A percentile compares a stretch with the other conserved stretches of the same genome.
Evolutionary conservation across 2,888 invertebrate species (phyloP).

Genomic region (Thymelicus acteon): DNA sequence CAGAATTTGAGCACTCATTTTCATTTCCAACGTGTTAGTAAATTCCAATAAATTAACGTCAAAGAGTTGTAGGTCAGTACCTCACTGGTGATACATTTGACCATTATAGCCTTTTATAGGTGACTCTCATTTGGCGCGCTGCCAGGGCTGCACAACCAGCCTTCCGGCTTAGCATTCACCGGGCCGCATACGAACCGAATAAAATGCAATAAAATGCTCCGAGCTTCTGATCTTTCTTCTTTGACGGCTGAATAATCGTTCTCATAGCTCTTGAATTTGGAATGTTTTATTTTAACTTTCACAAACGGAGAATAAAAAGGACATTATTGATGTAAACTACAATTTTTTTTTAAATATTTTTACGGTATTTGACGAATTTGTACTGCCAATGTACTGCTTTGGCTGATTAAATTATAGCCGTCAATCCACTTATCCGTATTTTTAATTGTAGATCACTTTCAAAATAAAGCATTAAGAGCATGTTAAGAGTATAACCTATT

Average conservation of each 20-base stretch:
- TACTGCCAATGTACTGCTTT: no score
- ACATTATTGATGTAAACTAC: not conserved
- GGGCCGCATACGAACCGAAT: slow-evolving; percentile 13
- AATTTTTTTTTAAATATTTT: no score
- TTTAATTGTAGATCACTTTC: no score
- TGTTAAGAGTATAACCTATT: no score
- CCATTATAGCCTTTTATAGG: slow-evolving; percentile 55
- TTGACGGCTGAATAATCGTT: slow-evolving; percentile 18
- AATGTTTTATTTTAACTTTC: not conserved
- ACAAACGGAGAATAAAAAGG: not conserved
- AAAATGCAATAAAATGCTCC: slow-evolving; percentile 27
- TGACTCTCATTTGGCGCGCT: slow-evolving; percentile 45
- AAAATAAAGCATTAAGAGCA: no score
- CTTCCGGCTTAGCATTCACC: slow-evolving; percentile 38
- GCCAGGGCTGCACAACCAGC: slow-evolving; percentile 49
- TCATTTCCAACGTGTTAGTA: slow-evolving; percentile 10
- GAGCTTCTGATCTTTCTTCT: slow-evolving; percentile 17
- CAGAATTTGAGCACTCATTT: slow-evolving; percentile 38
- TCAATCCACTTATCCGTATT: no score
- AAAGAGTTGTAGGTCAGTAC: slow-evolving; percentile 36
- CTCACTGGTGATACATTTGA: slow-evolving; percentile 47
- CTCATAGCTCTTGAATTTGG: slow-evolving; percentile 3
- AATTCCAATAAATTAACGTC: slow-evolving; percentile 32
- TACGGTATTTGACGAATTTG: no score
- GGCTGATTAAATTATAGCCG: no score